Evolutionary conservation across 1,140 invertebrate genomes (phyloP).

Genomic region (Cheumatopsyche charites): DNA sequence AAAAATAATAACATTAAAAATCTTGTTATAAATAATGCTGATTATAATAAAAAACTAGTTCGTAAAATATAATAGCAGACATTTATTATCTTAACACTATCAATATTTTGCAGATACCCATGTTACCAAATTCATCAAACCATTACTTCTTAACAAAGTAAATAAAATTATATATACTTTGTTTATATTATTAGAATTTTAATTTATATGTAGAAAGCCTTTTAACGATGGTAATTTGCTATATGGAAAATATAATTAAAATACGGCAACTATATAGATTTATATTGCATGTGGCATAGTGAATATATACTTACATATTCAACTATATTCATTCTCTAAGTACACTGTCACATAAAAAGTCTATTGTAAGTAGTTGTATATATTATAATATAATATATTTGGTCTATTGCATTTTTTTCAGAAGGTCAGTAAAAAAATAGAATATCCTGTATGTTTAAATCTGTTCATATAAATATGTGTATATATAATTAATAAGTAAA

Average conservation of each 20-base stretch:
- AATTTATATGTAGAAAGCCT: constrained; percentile 28
- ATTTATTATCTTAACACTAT: constrained; percentile 41
- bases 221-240: constrained; percentile 24
- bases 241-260: constrained; percentile 17
- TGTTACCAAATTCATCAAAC: constrained; percentile 37
- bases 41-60: constrained; percentile 40
- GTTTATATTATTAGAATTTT: constrained; percentile 23
- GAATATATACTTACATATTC: constrained; percentile 17
- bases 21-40: constrained; percentile 36
- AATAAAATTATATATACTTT: constrained; percentile 15
- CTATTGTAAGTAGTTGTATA: constrained; percentile 46
- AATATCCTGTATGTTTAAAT: constrained; percentile 39
- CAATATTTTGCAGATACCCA: constrained; percentile 37
- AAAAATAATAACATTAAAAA: constrained; percentile 40
- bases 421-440: constrained; percentile 46
- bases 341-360: constrained; percentile 35
- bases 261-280: constrained; percentile 17
- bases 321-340: constrained; percentile 47
- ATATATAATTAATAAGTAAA: constrained; percentile 41
- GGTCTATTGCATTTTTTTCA: constrained; percentile 48
- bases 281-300: too few relatives aligned
- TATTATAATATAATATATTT: constrained; percentile 46
- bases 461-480: constrained; percentile 29
- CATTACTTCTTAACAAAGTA: constrained; percentile 29
- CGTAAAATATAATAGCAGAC: constrained; percentile 40